These are phyloP conservation scores for Amphipoea lucens DNA, from an alignment of 2,888 invertebrate genomes.

Conservation along the genomic window DNA sequence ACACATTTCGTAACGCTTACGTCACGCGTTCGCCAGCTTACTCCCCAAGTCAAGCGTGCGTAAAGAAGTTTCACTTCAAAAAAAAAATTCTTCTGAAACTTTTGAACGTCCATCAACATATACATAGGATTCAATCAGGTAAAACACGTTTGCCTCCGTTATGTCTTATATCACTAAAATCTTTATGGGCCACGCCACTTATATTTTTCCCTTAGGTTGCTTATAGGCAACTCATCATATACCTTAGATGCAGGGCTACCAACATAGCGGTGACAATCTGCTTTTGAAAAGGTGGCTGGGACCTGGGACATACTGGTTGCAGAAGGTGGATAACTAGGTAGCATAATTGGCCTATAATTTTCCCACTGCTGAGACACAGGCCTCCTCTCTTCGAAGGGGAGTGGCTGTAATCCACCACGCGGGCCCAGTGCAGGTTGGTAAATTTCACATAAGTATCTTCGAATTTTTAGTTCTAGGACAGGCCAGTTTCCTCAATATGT, in stretches of 20 bases:
- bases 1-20: no score
- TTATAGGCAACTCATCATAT: slow-evolving; percentile 53
- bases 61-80: no score
- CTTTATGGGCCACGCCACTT: slow-evolving; percentile 46
- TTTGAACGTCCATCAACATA: neutral
- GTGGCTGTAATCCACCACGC: no score
- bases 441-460: no score
- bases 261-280: neutral
- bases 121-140: slow-evolving; percentile 58
- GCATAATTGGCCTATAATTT: no score
- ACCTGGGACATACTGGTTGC: neutral
- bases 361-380: no score
- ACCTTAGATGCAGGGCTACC: slow-evolving; percentile 53
- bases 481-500: neutral
- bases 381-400: no score
- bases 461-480: no score
- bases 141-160: slow-evolving; percentile 35
- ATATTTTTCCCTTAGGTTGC: slow-evolving; percentile 56
- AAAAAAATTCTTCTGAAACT: neutral
- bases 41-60: no score
- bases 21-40: no score
- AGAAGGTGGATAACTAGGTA: neutral
- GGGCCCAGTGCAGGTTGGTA: no score
- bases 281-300: neutral
- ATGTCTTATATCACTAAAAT: slow-evolving; percentile 60